Evolutionary conservation across 2,888 invertebrate genomes (phyloP).

Genomic region (Drosophila mimetica): DNA sequence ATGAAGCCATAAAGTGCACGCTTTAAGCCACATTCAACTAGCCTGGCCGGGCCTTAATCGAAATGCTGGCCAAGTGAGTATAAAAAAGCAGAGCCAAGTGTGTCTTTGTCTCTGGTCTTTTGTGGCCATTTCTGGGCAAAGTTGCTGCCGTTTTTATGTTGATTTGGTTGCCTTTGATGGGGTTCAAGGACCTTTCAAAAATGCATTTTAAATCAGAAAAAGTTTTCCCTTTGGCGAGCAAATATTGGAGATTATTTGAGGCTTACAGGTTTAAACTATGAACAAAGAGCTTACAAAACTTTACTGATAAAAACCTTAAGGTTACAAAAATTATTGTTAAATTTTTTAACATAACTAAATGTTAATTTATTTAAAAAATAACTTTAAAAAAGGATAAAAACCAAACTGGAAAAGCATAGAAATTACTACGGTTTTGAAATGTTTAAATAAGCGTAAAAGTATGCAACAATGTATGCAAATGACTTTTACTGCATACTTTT

Average conservation of each 20-base stretch:
- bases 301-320: too few species aligned
- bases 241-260: constrained; percentile 3
- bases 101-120: constrained; percentile 16
- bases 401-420: too few species aligned
- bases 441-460: too few species aligned
- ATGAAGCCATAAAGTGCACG: constrained; percentile 74
- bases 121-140: constrained; percentile 6
- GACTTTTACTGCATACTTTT: background rate
- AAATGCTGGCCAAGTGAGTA: constrained; percentile 42
- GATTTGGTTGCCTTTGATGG: constrained; percentile 25
- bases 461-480: too few species aligned
- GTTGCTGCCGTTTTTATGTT: constrained; percentile 28
- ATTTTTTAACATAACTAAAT: too few species aligned
- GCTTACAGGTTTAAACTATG: background rate
- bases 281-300: background rate
- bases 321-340: background rate
- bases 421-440: too few species aligned
- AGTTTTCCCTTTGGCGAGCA: constrained; percentile 12
- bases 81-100: constrained; percentile 19
- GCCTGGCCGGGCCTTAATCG: constrained; percentile 49
- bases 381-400: too few species aligned
- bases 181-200: constrained; percentile 16
- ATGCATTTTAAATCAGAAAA: constrained; percentile 8
- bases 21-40: constrained; percentile 56
- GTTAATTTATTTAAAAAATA: too few species aligned